Evolutionary conservation across 2,113 vertebrate species (phyloP).

Genomic region (Morone saxatilis): DNA sequence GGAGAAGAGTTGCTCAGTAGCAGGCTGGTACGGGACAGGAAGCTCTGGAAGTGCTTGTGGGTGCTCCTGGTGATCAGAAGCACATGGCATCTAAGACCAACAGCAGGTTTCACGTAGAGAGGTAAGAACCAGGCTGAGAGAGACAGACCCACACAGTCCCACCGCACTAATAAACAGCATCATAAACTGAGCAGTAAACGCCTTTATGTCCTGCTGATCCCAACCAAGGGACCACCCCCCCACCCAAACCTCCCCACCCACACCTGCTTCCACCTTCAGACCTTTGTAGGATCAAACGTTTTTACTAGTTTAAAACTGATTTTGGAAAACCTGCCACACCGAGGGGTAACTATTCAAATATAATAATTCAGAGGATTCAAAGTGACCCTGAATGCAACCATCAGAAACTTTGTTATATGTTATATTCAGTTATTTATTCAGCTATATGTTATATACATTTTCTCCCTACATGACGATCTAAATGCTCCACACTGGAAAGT

Average conservation of each 20-base stretch:
- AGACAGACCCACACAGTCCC: slow-evolving; percentile 29
- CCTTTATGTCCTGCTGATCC: slow-evolving; percentile 42
- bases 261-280: not conserved
- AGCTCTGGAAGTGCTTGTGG: slow-evolving; percentile 24
- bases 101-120: slow-evolving; percentile 24
- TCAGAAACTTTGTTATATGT: no score
- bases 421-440: not conserved
- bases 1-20: not conserved
- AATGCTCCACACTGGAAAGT: not conserved
- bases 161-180: slow-evolving; percentile 44
- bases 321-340: not conserved
- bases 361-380: no score
- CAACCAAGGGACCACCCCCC: not conserved
- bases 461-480: no score
- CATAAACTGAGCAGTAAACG: slow-evolving; percentile 61
- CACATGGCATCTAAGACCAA: slow-evolving; percentile 35
- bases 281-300: not conserved
- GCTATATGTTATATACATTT: not conserved
- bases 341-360: not conserved
- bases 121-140: not conserved
- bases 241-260: not conserved
- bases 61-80: slow-evolving; percentile 47
- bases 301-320: not conserved
- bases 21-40: slow-evolving; percentile 8
- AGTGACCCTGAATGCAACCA: no score